phyloP scores from a whole-genome alignment of 2,888 invertebrate genomes.

The Pammene fasciana region DNA sequence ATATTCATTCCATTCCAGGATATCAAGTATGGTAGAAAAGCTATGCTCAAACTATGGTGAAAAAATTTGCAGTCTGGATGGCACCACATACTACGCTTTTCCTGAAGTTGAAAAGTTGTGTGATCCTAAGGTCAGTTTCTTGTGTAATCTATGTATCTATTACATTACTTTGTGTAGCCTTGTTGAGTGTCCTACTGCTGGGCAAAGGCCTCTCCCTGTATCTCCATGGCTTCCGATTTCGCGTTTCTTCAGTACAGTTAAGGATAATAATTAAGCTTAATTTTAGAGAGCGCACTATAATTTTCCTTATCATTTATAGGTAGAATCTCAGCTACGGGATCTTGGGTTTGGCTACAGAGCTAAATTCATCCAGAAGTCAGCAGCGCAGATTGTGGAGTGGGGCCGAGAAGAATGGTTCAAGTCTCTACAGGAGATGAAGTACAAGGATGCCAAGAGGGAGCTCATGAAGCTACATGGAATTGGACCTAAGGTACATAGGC shows the following conservation, averaged over 20 bases:
- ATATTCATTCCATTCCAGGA: conserved; percentile 78
- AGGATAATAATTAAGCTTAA: too few relatives aligned
- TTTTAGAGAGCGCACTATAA: too few relatives aligned
- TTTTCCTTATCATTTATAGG: conserved; percentile 58
- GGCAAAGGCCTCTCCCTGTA: too few relatives aligned
- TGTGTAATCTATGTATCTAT: too few relatives aligned
- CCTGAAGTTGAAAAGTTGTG: conserved; percentile 88
- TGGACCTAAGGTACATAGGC: conserved; percentile 90
- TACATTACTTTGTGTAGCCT: too few relatives aligned
- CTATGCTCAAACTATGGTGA: conserved; percentile 92
- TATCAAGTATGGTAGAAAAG: conserved; percentile 95
- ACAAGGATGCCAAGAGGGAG: conserved; percentile 87
- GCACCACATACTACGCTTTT: conserved; percentile 88
- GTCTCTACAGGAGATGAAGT: conserved; percentile 86
- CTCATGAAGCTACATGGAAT: conserved; percentile 93
- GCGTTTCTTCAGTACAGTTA: too few relatives aligned
- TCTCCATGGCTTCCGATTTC: too few relatives aligned
- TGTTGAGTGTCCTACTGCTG: too few relatives aligned
- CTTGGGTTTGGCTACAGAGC: conserved; percentile 95
- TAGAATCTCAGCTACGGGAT: conserved; percentile 88
- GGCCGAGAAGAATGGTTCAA: conserved; percentile 90
- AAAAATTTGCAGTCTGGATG: conserved; percentile 87
- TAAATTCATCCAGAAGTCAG: conserved; percentile 91
- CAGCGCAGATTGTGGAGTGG: conserved; percentile 85
- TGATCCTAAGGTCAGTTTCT: conserved; percentile 63